phyloP scores from a whole-genome alignment of 2,888 invertebrate species.

The Charanyca ferruginea region DNA sequence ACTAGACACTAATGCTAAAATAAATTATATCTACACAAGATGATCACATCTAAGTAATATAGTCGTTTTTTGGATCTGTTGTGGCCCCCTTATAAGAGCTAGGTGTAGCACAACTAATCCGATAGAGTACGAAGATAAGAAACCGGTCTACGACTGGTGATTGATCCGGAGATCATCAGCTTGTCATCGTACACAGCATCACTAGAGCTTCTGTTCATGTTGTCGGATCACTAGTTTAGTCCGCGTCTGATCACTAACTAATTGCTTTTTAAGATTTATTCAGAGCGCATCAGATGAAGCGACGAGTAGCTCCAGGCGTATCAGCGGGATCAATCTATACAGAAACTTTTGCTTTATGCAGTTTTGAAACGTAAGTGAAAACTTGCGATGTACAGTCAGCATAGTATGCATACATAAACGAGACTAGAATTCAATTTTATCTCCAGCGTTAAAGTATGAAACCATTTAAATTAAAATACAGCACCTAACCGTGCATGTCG shows the following conservation, averaged over 20 bases:
- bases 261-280: constrained; percentile 50
- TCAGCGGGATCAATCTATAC: background rate
- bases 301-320: constrained; percentile 2
- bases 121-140: too few species aligned
- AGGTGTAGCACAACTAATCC: too few species aligned
- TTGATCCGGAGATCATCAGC: too few species aligned
- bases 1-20: too few species aligned
- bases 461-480: constrained; percentile 14
- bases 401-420: too few species aligned
- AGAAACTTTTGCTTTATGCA: constrained; percentile 6
- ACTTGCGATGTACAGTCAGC: background rate
- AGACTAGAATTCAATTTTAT: constrained; percentile 8
- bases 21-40: too few species aligned
- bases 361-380: background rate
- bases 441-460: background rate
- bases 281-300: constrained; percentile 7
- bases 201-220: too few species aligned
- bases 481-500: background rate
- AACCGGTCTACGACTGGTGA: too few species aligned
- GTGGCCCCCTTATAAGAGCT: too few species aligned
- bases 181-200: too few species aligned
- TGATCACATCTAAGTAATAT: too few species aligned
- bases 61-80: too few species aligned
- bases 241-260: constrained; percentile 51
- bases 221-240: constrained; percentile 47